phyloP scores from a whole-genome alignment of 2,797 vertebrate species.

The Rousettus madagascariensis region DNA sequence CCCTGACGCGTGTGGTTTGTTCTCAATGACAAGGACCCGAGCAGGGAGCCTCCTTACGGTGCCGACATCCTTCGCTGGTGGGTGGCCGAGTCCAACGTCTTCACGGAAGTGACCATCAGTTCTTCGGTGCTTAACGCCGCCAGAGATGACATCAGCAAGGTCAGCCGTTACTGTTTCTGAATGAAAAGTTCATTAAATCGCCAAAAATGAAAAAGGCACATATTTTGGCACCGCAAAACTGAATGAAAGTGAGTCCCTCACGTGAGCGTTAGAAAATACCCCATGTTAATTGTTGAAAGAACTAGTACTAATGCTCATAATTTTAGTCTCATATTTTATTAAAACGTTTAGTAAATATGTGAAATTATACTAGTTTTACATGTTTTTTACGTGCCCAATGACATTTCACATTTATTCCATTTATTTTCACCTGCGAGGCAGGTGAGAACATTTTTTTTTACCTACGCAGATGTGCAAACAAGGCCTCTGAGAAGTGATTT shows the following conservation, averaged over 20 bases:
- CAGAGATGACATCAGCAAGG: conserved; percentile 92
- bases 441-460: neutral
- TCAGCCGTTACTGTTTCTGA: conserved; percentile 56
- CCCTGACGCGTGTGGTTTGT: neutral
- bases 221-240: neutral
- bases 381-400: neutral
- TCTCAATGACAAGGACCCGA: conserved; percentile 84
- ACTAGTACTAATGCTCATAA: neutral
- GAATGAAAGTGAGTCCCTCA: neutral
- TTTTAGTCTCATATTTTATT: neutral
- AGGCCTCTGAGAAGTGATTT: neutral
- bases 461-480: neutral
- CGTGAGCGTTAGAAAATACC: neutral
- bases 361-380: neutral
- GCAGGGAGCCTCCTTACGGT: conserved; percentile 89
- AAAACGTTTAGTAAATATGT: neutral
- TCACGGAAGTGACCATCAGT: conserved; percentile 92
- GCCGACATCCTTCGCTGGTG: conserved; percentile 96
- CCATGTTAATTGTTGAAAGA: neutral
- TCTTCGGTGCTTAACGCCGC: conserved; percentile 88
- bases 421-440: neutral
- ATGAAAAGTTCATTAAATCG: neutral
- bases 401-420: neutral
- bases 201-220: neutral
- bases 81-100: conserved; percentile 96